A percentile compares a stretch with the other conserved stretches of the same genome.
Evolutionary conservation across 2,113 vertebrate species (phyloP).

Genomic region (Microtus montanus): DNA sequence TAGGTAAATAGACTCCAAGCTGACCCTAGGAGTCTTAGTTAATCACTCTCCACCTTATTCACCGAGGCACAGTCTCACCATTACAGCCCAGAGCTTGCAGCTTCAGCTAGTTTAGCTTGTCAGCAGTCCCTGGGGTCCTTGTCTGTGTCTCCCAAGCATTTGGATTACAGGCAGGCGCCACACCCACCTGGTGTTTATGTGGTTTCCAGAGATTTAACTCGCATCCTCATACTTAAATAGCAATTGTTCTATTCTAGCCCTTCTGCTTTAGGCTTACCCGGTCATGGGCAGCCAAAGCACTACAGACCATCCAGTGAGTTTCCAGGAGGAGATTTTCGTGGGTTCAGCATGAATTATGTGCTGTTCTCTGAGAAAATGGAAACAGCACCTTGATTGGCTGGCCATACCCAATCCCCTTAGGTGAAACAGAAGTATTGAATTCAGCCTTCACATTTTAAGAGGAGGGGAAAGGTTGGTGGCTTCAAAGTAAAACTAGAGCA

Average conservation of each 20-base stretch:
- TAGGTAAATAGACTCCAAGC: not conserved
- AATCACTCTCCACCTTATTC: not conserved
- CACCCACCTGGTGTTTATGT: not conserved
- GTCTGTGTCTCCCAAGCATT: not conserved
- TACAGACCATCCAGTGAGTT: not conserved
- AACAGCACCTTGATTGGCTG: not conserved
- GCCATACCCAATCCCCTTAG: not conserved
- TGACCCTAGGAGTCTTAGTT: not conserved
- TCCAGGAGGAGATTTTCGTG: not conserved
- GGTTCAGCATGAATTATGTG: not conserved
- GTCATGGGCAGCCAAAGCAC: not conserved
- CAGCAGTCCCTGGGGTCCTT: not conserved
- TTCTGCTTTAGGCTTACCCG: not conserved
- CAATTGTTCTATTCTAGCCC: not conserved
- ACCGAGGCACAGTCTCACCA: not conserved
- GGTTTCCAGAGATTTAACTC: not conserved
- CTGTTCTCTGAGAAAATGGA: not conserved
- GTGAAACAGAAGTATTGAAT: constrained; percentile 16
- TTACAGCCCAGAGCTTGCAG: not conserved
- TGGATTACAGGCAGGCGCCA: not conserved
- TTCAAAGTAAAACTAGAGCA: not conserved
- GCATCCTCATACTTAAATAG: not conserved
- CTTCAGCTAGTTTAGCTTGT: not conserved
- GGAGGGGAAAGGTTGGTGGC: not conserved
- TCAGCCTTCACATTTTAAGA: not conserved